Evolutionary conservation across 2,888 invertebrate genomes (phyloP).

Genomic region (Drosophila kanekoi): DNA sequence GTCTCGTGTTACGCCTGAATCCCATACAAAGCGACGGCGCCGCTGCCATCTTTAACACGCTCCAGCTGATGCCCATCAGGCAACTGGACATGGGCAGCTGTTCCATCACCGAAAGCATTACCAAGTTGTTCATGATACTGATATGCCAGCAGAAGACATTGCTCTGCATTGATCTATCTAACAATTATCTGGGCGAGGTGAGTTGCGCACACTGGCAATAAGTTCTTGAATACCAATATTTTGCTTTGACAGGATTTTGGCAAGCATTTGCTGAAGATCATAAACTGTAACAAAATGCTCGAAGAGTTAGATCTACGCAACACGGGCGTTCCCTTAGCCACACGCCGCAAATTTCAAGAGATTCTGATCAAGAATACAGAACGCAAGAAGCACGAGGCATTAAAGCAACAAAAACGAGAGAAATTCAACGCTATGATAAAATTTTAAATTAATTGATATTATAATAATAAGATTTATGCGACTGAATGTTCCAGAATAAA

Average conservation of each 20-base stretch:
- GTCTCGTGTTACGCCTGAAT: conserved; percentile 82
- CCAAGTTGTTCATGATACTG: conserved; percentile 81
- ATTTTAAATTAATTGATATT: conserved; percentile 16
- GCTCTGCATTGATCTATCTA: conserved; percentile 77
- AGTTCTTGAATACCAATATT: fast-evolving
- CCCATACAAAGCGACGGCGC: conserved; percentile 84
- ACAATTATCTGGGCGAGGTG: conserved; percentile 82
- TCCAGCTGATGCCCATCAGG: conserved; percentile 74
- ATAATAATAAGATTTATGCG: background rate
- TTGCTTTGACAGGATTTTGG: conserved; percentile 75
- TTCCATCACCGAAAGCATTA: conserved; percentile 76
- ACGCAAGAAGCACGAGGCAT: conserved; percentile 57
- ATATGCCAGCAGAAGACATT: conserved; percentile 80
- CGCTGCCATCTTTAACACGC: conserved; percentile 80
- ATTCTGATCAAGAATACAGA: conserved; percentile 65
- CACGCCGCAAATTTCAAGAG: conserved; percentile 76
- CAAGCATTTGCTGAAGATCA: conserved; percentile 78
- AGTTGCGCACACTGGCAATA: background rate
- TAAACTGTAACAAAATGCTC: conserved; percentile 80
- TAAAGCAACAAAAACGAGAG: conserved; percentile 56
- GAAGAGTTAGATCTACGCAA: conserved; percentile 81
- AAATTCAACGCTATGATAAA: conserved; percentile 65
- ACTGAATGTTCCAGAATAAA: too few relatives aligned
- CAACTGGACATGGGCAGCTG: conserved; percentile 82
- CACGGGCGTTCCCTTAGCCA: conserved; percentile 76